phyloP scores from a whole-genome alignment of 2,113 vertebrate genomes.

The Seriola rivoliana region DNA sequence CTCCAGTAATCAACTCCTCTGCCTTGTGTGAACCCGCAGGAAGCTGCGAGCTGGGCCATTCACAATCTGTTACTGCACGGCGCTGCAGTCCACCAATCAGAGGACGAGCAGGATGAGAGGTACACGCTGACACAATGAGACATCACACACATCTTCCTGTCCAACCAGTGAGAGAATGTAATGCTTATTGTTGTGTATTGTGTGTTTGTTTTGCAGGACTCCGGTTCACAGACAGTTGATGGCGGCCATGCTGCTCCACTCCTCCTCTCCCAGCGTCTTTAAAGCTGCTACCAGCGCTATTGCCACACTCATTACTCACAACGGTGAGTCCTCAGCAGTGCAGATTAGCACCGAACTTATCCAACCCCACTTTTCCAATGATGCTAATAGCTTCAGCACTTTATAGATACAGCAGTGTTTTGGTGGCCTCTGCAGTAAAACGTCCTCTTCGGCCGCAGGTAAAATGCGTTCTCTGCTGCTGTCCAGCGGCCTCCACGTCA shows the following conservation, averaged over 20 bases:
- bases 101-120: constrained; percentile 91
- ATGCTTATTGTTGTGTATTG: not conserved
- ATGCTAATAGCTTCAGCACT: no score
- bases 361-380: no score
- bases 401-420: not conserved
- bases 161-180: not conserved
- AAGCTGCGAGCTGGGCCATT: constrained; percentile 93
- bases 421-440: not conserved
- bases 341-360: no score
- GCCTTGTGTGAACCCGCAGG: constrained; percentile 78
- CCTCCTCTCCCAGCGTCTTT: constrained; percentile 89
- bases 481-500: constrained; percentile 93
- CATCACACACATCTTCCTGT: not conserved
- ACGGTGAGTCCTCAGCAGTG: constrained; percentile 82
- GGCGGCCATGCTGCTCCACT: constrained; percentile 93
- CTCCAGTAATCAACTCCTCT: not conserved
- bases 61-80: constrained; percentile 92
- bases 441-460: constrained; percentile 77
- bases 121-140: constrained; percentile 50
- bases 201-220: constrained; percentile 81
- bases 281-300: constrained; percentile 90
- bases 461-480: constrained; percentile 88
- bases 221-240: constrained; percentile 92
- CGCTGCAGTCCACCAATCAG: constrained; percentile 79
- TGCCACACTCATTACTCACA: constrained; percentile 88